Evolutionary conservation across 2,797 vertebrate species (phyloP), one percentile per base, ranked within the genome.

Genomic region (Bovichtus diacanthus): DNA sequence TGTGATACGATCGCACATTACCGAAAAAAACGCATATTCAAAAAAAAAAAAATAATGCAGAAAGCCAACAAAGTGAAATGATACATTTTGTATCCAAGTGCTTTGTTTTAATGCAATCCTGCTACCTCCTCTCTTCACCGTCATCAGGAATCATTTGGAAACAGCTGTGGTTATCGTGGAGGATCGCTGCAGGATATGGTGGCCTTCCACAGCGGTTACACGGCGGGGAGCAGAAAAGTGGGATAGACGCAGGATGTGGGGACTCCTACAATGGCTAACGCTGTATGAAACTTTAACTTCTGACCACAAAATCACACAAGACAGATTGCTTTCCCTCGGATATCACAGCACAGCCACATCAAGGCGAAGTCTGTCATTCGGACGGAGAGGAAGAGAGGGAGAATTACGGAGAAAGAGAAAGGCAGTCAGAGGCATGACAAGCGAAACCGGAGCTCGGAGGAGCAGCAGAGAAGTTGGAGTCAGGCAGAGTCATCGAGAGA

Each of bases 221-320:
- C 46, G 81, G 70, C 53, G 21, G 54, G 76, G 74, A 70, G 66
- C 25, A 76, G 82, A 62, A 80, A 83, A 87, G 86, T 88, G 82
- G 76, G 79, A 82, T 69, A 66, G 84, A 83, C 25, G 53, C 76
- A 85, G 85, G 92, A 89, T 89, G 81, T 88, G 81, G 83, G 60
- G 80, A 83, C 71, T 67, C 76, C 59, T 60, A 81, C 76, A 83
- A 86, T 75, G 78, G 76, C 74, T 51, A 84, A 76, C 66, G 11
- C 56, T 63, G 70, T 63, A 76, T 75, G 78, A 80, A 90, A 88
- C 81, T 76, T 77, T 88, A 85, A 85, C 82, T 75, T 67, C 58
- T 66, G 64, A 62, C 89, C 87, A 73, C 84, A 84, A 70, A 89
- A 88, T 88, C 77, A 73, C 83, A 81, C 67, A 49, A 78, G 80